Evolutionary conservation across 2,113 vertebrate species (phyloP).

Genomic region (Chaenocephalus aceratus): DNA sequence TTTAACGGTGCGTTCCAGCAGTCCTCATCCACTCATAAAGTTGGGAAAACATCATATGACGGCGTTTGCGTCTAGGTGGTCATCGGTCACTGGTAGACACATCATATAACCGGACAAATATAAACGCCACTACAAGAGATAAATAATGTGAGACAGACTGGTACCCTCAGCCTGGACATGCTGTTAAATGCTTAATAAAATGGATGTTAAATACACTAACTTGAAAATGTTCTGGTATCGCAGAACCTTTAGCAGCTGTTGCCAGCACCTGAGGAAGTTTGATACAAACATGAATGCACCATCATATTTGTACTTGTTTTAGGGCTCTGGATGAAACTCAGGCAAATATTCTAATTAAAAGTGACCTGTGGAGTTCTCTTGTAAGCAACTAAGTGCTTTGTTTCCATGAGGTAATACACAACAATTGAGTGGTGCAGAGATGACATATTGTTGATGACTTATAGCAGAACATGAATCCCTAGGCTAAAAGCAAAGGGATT

Average conservation of each 20-base stretch:
- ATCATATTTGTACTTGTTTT: not conserved
- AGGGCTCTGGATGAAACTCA: not conserved
- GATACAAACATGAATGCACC: not conserved
- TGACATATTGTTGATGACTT: too few relatives aligned
- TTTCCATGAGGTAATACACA: not conserved
- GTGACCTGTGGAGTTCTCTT: not conserved
- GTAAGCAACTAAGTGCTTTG: not conserved
- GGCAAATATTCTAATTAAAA: not conserved
- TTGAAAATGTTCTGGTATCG: not conserved
- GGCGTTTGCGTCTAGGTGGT: slow-evolving; percentile 19
- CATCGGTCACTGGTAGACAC: slow-evolving; percentile 37
- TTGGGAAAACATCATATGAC: slow-evolving; percentile 31
- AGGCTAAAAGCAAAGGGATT: too few relatives aligned
- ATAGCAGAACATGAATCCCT: too few relatives aligned
- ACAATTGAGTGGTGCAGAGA: too few relatives aligned
- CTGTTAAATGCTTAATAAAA: slow-evolving; percentile 8
- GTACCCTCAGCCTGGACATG: slow-evolving; percentile 9
- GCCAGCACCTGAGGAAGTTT: not conserved
- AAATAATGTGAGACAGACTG: slow-evolving; percentile 28
- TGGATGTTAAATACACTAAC: slow-evolving; percentile 4
- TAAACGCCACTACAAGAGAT: slow-evolving; percentile 27
- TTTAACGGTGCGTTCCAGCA: slow-evolving; percentile 16
- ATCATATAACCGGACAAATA: slow-evolving; percentile 27
- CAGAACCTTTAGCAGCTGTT: not conserved
- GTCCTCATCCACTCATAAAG: slow-evolving; percentile 43